phyloP scores from a whole-genome alignment of 2,113 vertebrate species.

The Aptenodytes forsteri region DNA sequence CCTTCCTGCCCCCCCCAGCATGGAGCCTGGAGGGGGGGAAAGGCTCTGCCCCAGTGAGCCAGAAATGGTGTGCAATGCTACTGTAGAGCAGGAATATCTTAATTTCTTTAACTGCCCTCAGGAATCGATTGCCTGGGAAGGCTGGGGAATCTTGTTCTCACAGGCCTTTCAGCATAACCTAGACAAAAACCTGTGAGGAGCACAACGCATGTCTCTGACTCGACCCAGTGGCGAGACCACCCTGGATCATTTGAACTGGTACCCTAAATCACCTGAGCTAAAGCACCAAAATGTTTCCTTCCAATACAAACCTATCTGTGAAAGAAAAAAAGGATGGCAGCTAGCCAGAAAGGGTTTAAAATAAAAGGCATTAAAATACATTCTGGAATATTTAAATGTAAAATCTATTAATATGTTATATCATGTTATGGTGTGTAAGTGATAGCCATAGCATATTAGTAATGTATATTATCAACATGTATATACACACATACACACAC shows the following conservation, averaged over 20 bases:
- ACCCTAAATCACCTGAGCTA: background rate
- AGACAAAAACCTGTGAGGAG: background rate
- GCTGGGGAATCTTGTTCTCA: background rate
- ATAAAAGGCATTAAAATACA: background rate
- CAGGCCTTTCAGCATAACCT: background rate
- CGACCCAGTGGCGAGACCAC: fast-evolving
- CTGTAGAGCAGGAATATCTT: background rate
- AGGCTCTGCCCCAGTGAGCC: background rate
- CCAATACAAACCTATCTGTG: background rate
- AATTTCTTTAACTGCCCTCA: background rate
- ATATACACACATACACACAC: background rate
- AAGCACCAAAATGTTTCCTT: background rate
- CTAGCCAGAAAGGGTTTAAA: background rate
- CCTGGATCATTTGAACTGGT: background rate
- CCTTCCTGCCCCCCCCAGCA: background rate
- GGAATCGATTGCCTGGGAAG: background rate
- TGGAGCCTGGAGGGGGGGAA: background rate
- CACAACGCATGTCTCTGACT: background rate
- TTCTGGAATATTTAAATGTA: background rate
- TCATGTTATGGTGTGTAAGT: background rate
- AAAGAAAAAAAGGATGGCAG: background rate
- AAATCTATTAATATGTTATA: background rate
- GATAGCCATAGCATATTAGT: background rate
- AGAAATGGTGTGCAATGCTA: background rate
- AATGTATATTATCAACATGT: background rate